phyloP scores from a whole-genome alignment of 2,888 invertebrate species.

The Hipparchia sbordonii region DNA sequence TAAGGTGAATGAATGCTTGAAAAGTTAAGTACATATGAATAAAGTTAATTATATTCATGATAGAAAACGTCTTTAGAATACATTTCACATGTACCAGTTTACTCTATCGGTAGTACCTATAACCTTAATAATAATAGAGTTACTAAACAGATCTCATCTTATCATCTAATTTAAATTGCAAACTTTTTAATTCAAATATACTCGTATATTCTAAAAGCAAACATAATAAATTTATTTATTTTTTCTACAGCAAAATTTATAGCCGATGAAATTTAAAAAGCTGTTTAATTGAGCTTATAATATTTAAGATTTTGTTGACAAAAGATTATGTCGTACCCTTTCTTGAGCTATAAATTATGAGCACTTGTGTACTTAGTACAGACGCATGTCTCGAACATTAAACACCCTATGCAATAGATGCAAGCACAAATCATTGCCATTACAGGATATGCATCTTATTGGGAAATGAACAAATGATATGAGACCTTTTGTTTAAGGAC shows the following conservation, averaged over 20 bases:
- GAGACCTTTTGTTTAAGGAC: neutral
- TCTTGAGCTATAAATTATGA: slow-evolving; percentile 73
- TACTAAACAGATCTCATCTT: too few species aligned
- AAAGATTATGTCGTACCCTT: slow-evolving; percentile 71
- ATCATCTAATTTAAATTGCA: too few species aligned
- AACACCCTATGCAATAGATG: slow-evolving; percentile 66
- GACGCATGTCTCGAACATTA: slow-evolving; percentile 72
- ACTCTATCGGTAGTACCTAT: too few species aligned
- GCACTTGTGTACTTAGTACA: slow-evolving; percentile 60
- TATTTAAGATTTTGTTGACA: slow-evolving; percentile 77
- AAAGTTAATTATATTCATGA: too few species aligned
- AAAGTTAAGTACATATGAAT: neutral
- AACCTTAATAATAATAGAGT: too few species aligned
- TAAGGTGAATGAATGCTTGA: neutral
- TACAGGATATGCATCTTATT: slow-evolving; percentile 45
- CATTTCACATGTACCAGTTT: too few species aligned
- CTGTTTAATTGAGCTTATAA: slow-evolving; percentile 69
- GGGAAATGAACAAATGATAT: slow-evolving; percentile 36
- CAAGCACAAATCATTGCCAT: slow-evolving; percentile 66
- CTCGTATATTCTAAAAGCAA: neutral
- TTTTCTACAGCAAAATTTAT: slow-evolving; percentile 57
- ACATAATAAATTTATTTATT: neutral
- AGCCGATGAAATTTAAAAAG: slow-evolving; percentile 54
- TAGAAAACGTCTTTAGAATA: too few species aligned
- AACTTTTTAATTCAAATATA: too few species aligned